These are phyloP conservation scores for Erythrolamprus reginae DNA, from an alignment of 2,113 vertebrate species.

Conservation along the genomic window DNA sequence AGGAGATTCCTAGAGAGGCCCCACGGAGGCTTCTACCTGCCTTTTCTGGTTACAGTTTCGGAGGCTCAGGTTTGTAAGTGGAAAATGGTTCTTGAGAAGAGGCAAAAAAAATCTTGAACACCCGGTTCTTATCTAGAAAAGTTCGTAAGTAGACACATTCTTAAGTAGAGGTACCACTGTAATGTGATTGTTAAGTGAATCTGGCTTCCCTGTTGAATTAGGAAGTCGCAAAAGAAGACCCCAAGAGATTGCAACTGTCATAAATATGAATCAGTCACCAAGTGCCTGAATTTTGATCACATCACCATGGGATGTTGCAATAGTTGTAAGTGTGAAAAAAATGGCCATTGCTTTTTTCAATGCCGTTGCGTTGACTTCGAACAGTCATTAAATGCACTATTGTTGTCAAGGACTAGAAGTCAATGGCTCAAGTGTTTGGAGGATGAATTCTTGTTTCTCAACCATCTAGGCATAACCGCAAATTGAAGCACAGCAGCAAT, in stretches of 20 bases:
- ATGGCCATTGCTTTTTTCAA: background rate
- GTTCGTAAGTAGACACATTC: too few relatives aligned
- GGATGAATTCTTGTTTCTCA: background rate
- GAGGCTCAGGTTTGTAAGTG: too few relatives aligned
- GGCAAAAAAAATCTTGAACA: too few relatives aligned
- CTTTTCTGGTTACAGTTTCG: too few relatives aligned
- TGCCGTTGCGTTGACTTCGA: background rate
- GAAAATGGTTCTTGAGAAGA: too few relatives aligned
- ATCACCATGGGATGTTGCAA: background rate
- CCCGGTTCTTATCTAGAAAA: too few relatives aligned
- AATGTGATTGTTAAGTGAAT: background rate
- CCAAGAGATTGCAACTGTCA: background rate
- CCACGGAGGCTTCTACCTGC: too few relatives aligned
- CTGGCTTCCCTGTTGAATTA: background rate
- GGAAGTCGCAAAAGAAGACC: background rate
- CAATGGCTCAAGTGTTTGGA: background rate
- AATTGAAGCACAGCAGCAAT: background rate
- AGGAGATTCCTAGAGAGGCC: too few relatives aligned
- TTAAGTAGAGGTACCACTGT: too few relatives aligned
- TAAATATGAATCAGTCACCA: background rate
- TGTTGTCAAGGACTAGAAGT: background rate
- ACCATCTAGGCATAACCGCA: background rate
- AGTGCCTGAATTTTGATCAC: background rate
- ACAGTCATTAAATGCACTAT: background rate
- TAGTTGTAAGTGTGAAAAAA: background rate